phyloP scores from a whole-genome alignment of 2,888 invertebrate genomes.

The Nomada goodeniana region DNA sequence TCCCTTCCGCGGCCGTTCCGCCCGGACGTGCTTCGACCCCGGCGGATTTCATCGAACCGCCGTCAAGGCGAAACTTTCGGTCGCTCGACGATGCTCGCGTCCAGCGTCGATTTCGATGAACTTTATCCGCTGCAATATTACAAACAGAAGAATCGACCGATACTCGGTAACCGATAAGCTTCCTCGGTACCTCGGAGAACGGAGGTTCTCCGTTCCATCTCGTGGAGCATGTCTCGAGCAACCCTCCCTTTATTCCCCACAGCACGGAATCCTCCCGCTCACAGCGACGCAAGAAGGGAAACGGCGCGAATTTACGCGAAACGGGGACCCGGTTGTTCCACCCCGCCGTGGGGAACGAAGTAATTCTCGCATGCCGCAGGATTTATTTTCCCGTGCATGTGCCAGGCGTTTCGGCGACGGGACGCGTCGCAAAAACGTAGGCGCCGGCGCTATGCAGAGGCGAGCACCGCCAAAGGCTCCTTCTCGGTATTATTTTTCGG shows the following conservation, averaged over 20 bases:
- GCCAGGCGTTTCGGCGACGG: conserved; percentile 61
- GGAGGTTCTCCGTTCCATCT: no score
- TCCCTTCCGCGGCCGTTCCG: conserved; percentile 6
- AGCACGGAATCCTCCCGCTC: neutral
- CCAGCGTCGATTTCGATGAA: neutral
- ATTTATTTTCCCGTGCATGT: conserved; percentile 55
- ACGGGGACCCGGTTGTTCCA: conserved; percentile 5
- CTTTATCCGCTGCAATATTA: no score
- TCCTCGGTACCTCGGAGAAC: neutral
- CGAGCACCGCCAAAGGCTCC: conserved; percentile 79
- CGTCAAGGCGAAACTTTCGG: neutral
- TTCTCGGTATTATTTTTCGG: conserved; percentile 76
- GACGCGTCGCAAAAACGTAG: conserved; percentile 78
- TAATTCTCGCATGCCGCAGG: conserved; percentile 53
- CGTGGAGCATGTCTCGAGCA: neutral
- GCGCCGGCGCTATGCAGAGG: conserved; percentile 81
- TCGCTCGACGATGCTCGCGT: neutral
- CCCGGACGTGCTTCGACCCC: neutral
- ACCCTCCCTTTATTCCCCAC: neutral
- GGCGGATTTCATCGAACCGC: conserved; percentile 3
- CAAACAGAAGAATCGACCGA: neutral
- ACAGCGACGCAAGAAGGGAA: neutral
- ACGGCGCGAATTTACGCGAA: conserved; percentile 30
- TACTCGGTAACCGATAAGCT: neutral
- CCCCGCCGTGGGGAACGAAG: conserved; percentile 37